Evolutionary conservation across 1,140 invertebrate species (phyloP).

Genomic region (Rhynchophorus ferrugineus): DNA sequence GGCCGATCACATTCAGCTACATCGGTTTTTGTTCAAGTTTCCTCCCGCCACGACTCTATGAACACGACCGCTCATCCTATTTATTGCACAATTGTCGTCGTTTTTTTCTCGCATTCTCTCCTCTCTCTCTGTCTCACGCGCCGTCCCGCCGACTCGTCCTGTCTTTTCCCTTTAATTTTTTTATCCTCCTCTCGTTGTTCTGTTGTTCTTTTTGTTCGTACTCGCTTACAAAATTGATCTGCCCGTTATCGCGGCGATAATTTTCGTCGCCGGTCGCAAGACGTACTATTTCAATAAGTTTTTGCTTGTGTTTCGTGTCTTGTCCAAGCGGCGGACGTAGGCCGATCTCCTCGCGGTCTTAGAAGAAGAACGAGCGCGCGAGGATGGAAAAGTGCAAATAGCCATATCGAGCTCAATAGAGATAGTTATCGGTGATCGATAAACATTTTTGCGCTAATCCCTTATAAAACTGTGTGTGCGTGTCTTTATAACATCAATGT

Average conservation of each 20-base stretch:
- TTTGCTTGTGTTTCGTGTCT: constrained; percentile 6
- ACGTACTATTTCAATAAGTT: constrained; percentile 23
- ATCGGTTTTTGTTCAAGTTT: constrained; percentile 22
- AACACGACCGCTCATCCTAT: constrained; percentile 21
- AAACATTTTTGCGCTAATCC: too few species aligned
- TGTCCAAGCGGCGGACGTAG: not conserved
- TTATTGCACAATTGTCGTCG: constrained; percentile 17
- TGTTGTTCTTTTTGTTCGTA: too few species aligned
- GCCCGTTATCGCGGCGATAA: constrained; percentile 16
- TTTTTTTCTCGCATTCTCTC: constrained; percentile 4
- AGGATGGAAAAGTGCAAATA: too few species aligned
- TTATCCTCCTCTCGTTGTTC: too few species aligned
- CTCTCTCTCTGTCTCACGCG: too few species aligned
- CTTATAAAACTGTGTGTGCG: too few species aligned
- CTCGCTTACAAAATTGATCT: constrained; percentile 17
- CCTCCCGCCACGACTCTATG: constrained; percentile 15
- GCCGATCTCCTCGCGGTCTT: constrained; percentile 1
- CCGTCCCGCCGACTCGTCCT: too few species aligned
- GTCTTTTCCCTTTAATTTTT: too few species aligned
- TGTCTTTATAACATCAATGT: too few species aligned
- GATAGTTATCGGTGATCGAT: too few species aligned
- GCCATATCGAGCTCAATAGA: too few species aligned
- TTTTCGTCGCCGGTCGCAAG: constrained; percentile 7
- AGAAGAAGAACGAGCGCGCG: too few species aligned
- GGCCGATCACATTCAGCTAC: constrained; percentile 11